Percentiles rank a stretch among this genome's conserved stretches.
phyloP scores from a whole-genome alignment of 2,113 vertebrate species.

The Meleagris gallopavo region DNA sequence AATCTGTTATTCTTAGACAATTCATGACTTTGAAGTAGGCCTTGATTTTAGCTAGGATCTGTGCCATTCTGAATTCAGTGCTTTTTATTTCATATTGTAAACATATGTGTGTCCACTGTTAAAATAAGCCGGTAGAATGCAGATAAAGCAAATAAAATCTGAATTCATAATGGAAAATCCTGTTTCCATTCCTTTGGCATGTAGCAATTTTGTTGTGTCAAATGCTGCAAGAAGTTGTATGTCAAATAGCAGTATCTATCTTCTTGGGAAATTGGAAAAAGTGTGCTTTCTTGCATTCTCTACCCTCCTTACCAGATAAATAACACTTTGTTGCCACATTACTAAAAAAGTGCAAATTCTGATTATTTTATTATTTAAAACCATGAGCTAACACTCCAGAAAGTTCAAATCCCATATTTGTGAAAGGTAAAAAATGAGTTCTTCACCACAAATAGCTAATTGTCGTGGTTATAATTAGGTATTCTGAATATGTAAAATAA shows the following conservation, averaged over 20 bases:
- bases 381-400: neutral
- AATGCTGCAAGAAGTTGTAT: neutral
- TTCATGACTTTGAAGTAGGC: neutral
- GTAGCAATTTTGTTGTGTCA: neutral
- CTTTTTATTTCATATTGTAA: neutral
- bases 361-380: neutral
- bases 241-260: neutral
- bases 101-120: rapidly evolving
- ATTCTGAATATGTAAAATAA: neutral
- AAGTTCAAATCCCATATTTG: neutral
- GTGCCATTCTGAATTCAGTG: neutral
- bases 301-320: neutral
- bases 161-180: neutral
- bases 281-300: neutral
- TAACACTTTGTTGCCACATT: neutral
- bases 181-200: neutral
- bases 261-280: neutral
- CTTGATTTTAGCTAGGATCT: neutral
- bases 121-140: neutral
- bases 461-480: neutral
- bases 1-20: neutral
- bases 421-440: neutral
- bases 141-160: neutral
- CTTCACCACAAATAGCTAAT: neutral
- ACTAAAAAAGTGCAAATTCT: neutral